Base-by-base conservation (phyloP, 2,113 vertebrate species). In the Heterotilapia buettikoferi region DNA sequence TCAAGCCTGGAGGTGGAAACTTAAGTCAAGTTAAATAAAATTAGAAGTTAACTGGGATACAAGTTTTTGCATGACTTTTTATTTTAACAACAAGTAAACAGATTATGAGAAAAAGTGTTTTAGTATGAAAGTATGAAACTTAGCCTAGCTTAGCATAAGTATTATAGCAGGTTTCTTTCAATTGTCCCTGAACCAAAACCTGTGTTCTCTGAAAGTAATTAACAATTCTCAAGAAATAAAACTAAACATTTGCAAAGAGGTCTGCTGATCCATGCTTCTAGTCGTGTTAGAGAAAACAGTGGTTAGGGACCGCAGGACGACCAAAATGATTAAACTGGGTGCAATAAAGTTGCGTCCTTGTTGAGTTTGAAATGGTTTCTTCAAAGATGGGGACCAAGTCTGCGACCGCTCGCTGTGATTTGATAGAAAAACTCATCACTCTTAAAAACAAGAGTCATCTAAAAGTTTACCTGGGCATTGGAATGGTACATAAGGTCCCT, bases 401-500 rank as follows among this genome's bases (percentile, higher is more conserved):
- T 73, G 38, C 5, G 21, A 73, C 8, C 13, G 3, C 38, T 73
- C 8, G 5, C 21, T 26, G 68, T 45, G 13, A 6, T 26, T 45
- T 18, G 61, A 5, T 21, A 8, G 10, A 38, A 66, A 38, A 66
- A 5, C 11, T 13, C 7, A 8, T 66, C 6, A 7, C 9, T 76
- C 24, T 76, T 50, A 78, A 78, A 47, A 76, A 50, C 5, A 50
- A 45, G 40, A 38, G 33, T 43, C 33, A 61, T 43, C 10, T 54
- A 53, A 21, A 19, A 33, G 40, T 38, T 5, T 47, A 99, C 98
- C 96, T 89, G 98, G 98, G 21, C 95, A 93, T 52, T 97, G 97
- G 87, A 98, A 98, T 24, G 98, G 98, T 0, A 98, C 97, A 54
- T 97, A 97, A 0, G 98, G 98, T 47, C 98, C 98, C 43, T 97